These are phyloP conservation scores for Eupithecia dodoneata DNA, from an alignment of 2,888 invertebrate species.

Conservation along the genomic window DNA sequence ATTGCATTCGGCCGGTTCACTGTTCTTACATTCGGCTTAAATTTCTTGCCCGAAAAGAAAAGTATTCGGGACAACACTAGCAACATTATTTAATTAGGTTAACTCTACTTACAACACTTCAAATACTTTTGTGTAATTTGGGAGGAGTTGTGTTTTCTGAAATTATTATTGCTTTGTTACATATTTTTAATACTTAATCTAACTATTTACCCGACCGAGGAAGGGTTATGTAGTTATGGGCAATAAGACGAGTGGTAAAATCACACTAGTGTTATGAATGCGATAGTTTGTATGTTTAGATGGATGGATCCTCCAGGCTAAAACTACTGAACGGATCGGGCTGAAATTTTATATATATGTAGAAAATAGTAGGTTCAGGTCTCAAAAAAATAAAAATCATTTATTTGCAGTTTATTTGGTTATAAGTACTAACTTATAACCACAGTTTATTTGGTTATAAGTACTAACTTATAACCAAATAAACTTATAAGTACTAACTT, in stretches of 20 bases:
- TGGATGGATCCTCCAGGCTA: too few relatives aligned
- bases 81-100: constrained; percentile 34
- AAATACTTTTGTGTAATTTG: constrained; percentile 27
- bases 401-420: too few relatives aligned
- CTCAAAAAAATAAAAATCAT: too few relatives aligned
- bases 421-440: too few relatives aligned
- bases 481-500: too few relatives aligned
- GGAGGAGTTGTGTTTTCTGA: constrained; percentile 11
- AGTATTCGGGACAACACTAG: constrained; percentile 10
- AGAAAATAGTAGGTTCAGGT: too few relatives aligned
- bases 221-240: not conserved
- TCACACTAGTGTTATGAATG: too few relatives aligned
- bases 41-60: constrained; percentile 13
- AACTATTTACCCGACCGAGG: not conserved
- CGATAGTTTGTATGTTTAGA: too few relatives aligned
- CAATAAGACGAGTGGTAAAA: not conserved
- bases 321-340: too few relatives aligned
- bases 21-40: constrained; percentile 15
- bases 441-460: too few relatives aligned
- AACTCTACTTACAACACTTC: constrained; percentile 23
- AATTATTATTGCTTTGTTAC: constrained; percentile 10
- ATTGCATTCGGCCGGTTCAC: constrained; percentile 1
- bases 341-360: too few relatives aligned
- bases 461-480: too few relatives aligned
- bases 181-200: constrained; percentile 6